Conservation (phyloP, 2,888 invertebrate species). For the Pseudococcus jackbeardsleyi region DNA sequence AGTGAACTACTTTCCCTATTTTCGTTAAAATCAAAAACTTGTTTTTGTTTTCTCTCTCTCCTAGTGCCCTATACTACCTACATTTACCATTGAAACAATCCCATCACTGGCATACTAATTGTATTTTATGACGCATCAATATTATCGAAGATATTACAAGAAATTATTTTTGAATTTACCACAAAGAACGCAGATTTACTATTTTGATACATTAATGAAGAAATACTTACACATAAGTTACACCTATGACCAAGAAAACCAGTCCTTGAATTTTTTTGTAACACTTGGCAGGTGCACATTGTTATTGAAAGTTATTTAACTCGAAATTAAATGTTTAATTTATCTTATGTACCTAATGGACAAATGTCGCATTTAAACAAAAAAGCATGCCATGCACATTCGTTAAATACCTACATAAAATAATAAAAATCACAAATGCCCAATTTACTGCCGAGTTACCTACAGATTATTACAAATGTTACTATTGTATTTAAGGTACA, state of each 20-base stretch:
- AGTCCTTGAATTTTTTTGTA: slow-evolving; percentile 12
- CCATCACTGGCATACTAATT: background rate
- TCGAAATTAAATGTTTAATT: background rate
- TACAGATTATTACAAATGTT: background rate
- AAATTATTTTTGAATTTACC: background rate
- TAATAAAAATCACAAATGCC: background rate
- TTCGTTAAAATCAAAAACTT: too few species aligned
- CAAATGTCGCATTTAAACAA: background rate
- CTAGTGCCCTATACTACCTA: too few species aligned
- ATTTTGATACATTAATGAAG: background rate
- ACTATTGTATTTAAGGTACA: background rate
- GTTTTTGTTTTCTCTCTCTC: too few species aligned
- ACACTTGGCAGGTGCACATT: slow-evolving; percentile 16
- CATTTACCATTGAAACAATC: background rate
- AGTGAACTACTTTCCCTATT: too few species aligned
- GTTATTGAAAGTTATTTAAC: background rate
- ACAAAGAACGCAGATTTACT: background rate
- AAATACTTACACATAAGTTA: background rate
- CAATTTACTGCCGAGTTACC: background rate
- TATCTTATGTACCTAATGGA: background rate
- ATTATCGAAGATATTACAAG: background rate
- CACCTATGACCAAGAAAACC: background rate
- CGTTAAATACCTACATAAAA: background rate
- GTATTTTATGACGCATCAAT: background rate
- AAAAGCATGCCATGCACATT: background rate